phyloP scores from a whole-genome alignment of 2,113 vertebrate genomes.

The Caretta caretta region DNA sequence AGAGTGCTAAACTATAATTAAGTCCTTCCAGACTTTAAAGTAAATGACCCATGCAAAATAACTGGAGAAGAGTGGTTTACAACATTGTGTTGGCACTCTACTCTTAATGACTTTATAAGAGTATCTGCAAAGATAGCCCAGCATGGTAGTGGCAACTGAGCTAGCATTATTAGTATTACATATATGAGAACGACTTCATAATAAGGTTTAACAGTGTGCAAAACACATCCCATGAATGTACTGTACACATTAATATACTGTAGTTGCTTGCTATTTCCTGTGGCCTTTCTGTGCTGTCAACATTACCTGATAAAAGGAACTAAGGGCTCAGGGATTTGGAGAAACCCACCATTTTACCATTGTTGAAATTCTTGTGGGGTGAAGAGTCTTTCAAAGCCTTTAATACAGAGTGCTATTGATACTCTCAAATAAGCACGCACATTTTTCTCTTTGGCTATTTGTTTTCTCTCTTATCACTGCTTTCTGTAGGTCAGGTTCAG shows the following conservation, averaged over 20 bases:
- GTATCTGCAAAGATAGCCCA: neutral
- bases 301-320: neutral
- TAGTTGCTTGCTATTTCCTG: neutral
- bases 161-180: neutral
- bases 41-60: conserved; percentile 19
- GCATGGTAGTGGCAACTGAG: neutral
- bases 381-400: neutral
- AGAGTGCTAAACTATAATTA: neutral
- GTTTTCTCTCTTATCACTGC: neutral
- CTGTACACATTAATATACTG: neutral
- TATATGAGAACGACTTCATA: accelerated
- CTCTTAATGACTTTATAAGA: neutral
- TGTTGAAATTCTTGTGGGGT: neutral
- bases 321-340: neutral
- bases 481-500: neutral
- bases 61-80: neutral
- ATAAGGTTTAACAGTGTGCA: neutral
- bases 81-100: neutral
- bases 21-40: neutral
- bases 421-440: neutral
- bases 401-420: neutral
- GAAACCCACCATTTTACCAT: neutral
- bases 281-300: neutral
- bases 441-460: conserved; percentile 11
- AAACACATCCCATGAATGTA: neutral